These are phyloP conservation scores for Scaptomyza flava DNA, from an alignment of 2,888 invertebrate species.

Conservation along the genomic window DNA sequence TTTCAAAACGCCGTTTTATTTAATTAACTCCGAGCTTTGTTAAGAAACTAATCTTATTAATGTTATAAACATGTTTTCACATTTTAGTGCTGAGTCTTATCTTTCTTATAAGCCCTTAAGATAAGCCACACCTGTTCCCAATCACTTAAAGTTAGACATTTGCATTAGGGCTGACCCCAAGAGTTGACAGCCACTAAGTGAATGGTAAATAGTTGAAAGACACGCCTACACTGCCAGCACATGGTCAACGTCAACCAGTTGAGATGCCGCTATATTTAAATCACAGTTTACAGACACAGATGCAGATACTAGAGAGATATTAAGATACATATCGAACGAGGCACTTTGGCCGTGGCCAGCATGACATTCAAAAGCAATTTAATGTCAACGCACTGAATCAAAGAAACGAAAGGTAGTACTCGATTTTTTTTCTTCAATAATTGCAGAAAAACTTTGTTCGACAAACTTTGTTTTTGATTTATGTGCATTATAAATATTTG, in stretches of 20 bases:
- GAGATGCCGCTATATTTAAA: slow-evolving; percentile 69
- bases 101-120: slow-evolving; percentile 7
- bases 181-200: slow-evolving; percentile 46
- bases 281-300: slow-evolving; percentile 31
- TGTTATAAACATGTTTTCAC: slow-evolving; percentile 10
- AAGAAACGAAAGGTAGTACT: slow-evolving; percentile 5
- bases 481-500: no score
- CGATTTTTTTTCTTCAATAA: no score
- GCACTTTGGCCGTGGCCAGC: slow-evolving; percentile 56
- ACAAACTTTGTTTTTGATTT: neutral
- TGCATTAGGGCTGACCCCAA: slow-evolving; percentile 44
- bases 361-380: slow-evolving; percentile 42
- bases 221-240: slow-evolving; percentile 67
- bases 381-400: slow-evolving; percentile 70
- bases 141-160: slow-evolving; percentile 29
- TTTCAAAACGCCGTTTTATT: neutral
- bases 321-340: slow-evolving; percentile 48
- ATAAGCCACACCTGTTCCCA: slow-evolving; percentile 10
- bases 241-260: slow-evolving; percentile 56
- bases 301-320: slow-evolving; percentile 35
- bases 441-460: slow-evolving; percentile 4
- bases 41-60: neutral
- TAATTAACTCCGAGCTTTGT: neutral
- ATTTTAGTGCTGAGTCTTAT: slow-evolving; percentile 17
- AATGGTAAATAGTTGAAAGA: slow-evolving; percentile 50